Conservation (phyloP, 2,888 invertebrate genomes). For the Caenorhabditis japonica region DNA sequence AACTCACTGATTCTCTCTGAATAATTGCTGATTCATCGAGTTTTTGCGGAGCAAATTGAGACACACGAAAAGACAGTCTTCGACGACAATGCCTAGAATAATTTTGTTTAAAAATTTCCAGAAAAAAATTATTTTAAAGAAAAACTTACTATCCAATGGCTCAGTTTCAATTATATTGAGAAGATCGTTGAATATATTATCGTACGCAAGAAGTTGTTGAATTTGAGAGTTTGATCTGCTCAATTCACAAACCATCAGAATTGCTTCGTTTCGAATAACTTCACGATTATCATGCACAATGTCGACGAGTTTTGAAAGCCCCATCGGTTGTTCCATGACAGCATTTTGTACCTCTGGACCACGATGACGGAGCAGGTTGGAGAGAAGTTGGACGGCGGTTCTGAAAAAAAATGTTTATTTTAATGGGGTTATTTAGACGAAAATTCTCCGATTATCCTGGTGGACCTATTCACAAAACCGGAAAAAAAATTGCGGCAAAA, state of each 20-base stretch:
- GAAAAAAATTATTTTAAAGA: conserved; percentile 3
- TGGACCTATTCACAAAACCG: too few species aligned
- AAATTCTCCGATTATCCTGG: too few species aligned
- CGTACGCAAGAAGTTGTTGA: conserved; percentile 96
- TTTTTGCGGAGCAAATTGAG: conserved; percentile 93
- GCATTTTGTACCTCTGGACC: conserved; percentile 81
- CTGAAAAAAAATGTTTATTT: conserved; percentile 49
- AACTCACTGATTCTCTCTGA: conserved; percentile 84
- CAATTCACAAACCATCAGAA: conserved; percentile 90
- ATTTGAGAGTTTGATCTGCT: conserved; percentile 94
- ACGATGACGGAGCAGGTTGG: conserved; percentile 87
- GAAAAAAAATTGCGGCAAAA: too few species aligned
- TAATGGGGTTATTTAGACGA: neutral
- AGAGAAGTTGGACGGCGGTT: conserved; percentile 82
- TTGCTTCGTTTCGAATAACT: conserved; percentile 80
- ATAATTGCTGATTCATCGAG: conserved; percentile 96
- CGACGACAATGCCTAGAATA: conserved; percentile 87
- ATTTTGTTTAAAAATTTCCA: neutral
- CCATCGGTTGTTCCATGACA: conserved; percentile 83
- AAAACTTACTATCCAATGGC: conserved; percentile 85
- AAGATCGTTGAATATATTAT: conserved; percentile 95
- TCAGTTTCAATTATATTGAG: conserved; percentile 93
- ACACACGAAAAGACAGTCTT: conserved; percentile 94
- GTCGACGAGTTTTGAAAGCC: conserved; percentile 97
- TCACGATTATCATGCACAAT: conserved; percentile 88